Base-by-base conservation (phyloP, 2,113 vertebrate species). In the Sinocyclocheilus anophthalmus region DNA sequence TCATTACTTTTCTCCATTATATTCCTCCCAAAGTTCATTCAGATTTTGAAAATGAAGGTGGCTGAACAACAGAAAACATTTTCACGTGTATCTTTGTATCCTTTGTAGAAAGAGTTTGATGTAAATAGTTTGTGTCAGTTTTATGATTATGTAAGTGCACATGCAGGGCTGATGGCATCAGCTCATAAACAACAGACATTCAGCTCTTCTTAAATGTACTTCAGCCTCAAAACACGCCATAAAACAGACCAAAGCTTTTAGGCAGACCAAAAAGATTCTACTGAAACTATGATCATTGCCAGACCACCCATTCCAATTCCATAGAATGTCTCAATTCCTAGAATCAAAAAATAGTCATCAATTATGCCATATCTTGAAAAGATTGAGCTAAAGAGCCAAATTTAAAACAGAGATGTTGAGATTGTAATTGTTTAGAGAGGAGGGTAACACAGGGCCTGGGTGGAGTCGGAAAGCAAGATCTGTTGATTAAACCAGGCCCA, bases 131-230 rank as follows among this genome's bases (percentile, higher is more conserved):
- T 57, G 30, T 45, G 42, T 75, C 42, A 50, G 59, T 69, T 76
- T 73, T 33, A 26, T 30, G 84, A 24, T n/a, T 33, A n/a, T 86
- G 50, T 85, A 48, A 84, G 53, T 26, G 45, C 16, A 37, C 53
- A 65, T 67, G 55, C 33, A 87, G 67, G 81, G 70, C 63, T 63
- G 77, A 89, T 39, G 81, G 86, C 53, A 10, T 8, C 9, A 70
- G 20, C 45, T 90, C 63, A 88, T 89, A 88, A 93, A 90, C 5
- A 91, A 88, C 5, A 45, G 70, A 50, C 72, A 73, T 85, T 87
- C 76, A 53, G 45, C 39, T 50, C 59, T 65, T 69, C 70, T 65
- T 59, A 86, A 86, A 75, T 83, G 84, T 42, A 63, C 37, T 72
- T 85, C 45, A 83, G 79, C 65, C 75, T 65, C 65, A 79, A 6